Conservation (phyloP, 2,888 invertebrate genomes). For the Zonitis immaculata region DNA sequence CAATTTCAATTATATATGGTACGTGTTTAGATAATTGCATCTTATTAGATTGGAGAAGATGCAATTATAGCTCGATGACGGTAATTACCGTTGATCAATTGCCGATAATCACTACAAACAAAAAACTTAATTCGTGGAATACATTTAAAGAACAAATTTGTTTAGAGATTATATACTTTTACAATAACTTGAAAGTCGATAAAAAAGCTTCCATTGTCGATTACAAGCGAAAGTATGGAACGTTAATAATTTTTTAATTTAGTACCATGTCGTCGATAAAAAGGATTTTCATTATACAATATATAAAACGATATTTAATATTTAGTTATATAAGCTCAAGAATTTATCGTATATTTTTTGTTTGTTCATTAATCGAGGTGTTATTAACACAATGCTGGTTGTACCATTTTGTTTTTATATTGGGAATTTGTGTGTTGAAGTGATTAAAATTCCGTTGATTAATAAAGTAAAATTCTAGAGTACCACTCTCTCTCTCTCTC, state of each 20-base stretch:
- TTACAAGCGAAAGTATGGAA: neutral
- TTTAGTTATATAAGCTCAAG: too few relatives aligned
- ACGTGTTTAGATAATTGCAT: conserved; percentile 33
- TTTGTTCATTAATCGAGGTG: too few relatives aligned
- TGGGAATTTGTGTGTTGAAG: neutral
- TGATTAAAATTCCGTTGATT: conserved; percentile 2
- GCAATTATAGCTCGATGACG: conserved; percentile 34
- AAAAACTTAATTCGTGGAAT: too few relatives aligned
- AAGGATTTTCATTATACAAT: neutral
- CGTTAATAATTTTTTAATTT: neutral
- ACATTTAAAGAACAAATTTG: neutral
- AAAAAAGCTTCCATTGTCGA: neutral
- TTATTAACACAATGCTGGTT: too few relatives aligned
- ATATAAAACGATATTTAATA: too few relatives aligned
- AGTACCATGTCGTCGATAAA: neutral
- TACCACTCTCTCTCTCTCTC: too few relatives aligned
- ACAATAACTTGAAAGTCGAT: neutral
- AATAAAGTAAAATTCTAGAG: neutral
- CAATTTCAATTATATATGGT: conserved; percentile 22
- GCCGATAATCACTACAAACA: too few relatives aligned
- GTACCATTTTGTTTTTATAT: neutral
- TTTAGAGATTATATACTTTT: neutral
- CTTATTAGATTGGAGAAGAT: conserved; percentile 35
- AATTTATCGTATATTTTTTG: too few relatives aligned
- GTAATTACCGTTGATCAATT: conserved; percentile 29